These are phyloP conservation scores for Triplophysa rosa DNA, from an alignment of 2,113 vertebrate genomes.

Conservation along the genomic window DNA sequence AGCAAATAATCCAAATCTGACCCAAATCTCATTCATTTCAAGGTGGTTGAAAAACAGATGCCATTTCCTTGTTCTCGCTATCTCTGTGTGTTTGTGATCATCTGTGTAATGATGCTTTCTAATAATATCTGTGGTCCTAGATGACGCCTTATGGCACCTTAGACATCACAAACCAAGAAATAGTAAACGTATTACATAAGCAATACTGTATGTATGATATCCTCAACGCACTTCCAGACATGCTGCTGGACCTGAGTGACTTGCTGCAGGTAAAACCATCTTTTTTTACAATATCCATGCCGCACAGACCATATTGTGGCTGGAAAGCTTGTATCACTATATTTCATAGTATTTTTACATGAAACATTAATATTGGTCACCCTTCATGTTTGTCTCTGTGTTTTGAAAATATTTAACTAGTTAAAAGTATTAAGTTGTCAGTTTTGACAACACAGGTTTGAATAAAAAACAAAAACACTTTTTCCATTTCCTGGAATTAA, in stretches of 20 bases:
- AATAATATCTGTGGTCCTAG: background rate
- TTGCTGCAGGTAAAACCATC: slow-evolving; percentile 85
- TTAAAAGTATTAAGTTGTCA: too few species aligned
- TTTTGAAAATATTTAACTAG: too few species aligned
- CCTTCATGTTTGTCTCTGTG: too few species aligned
- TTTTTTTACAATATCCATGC: background rate
- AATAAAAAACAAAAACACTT: background rate
- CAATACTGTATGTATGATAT: slow-evolving; percentile 33
- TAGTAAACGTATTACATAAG: background rate
- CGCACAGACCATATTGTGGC: too few species aligned
- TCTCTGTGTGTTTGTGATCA: background rate
- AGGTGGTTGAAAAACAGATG: too few species aligned
- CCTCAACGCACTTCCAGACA: slow-evolving; percentile 74
- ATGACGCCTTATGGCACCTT: too few species aligned
- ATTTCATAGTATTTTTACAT: background rate
- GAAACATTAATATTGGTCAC: too few species aligned
- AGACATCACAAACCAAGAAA: background rate
- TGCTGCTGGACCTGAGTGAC: slow-evolving; percentile 97
- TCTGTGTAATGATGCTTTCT: background rate
- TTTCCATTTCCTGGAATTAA: background rate
- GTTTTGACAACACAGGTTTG: too few species aligned
- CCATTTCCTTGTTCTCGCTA: background rate
- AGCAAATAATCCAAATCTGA: background rate
- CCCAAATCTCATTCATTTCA: background rate
- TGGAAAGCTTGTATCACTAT: too few species aligned